phyloP scores from a whole-genome alignment of 1,140 invertebrate genomes.

The Trichonephila inaurata region DNA sequence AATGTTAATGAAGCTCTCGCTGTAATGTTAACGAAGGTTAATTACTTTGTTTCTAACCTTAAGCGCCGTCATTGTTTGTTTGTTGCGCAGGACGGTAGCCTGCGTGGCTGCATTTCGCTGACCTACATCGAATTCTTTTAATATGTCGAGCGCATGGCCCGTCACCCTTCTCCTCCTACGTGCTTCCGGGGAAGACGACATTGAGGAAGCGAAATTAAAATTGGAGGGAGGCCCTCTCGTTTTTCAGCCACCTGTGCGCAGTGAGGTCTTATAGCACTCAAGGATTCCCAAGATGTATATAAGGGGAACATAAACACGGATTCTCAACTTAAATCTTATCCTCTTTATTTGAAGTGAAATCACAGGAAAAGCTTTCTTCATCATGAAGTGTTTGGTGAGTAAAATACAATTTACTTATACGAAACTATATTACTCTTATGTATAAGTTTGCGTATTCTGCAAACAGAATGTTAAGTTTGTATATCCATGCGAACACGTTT shows the following conservation, averaged over 20 bases:
- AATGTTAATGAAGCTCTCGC: no score
- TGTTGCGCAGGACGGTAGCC: no score
- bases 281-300: not conserved
- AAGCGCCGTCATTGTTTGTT: no score
- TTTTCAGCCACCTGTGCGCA: not conserved
- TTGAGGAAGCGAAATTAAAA: not conserved
- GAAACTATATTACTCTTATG: no score
- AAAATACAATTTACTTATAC: no score
- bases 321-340: not conserved
- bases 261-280: not conserved
- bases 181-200: not conserved
- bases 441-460: no score
- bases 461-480: no score
- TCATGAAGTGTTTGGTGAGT: slow-evolving; percentile 13
- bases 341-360: not conserved
- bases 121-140: not conserved
- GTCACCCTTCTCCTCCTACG: not conserved
- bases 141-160: not conserved
- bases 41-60: no score
- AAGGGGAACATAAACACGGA: not conserved
- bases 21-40: no score
- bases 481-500: no score
- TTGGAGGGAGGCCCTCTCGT: not conserved
- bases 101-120: not conserved
- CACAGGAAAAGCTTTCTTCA: not conserved